Base-by-base conservation (phyloP, 2,888 invertebrate genomes). In the Trissoscelio sp. region DNA sequence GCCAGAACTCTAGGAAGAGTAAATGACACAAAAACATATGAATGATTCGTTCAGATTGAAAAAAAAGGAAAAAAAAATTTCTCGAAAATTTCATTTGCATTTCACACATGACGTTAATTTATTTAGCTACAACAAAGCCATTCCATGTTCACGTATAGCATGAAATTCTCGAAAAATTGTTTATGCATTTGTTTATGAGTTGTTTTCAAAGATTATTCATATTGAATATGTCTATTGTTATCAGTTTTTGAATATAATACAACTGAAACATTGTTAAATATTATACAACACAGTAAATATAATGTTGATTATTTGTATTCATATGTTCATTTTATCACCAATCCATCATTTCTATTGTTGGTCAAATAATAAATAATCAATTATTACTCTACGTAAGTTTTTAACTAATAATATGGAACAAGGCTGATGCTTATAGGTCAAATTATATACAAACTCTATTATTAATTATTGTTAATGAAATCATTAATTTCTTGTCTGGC, bases 21-120 rank as follows among this genome's bases (percentile, higher is more conserved):
- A 73, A 73, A 81, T 73, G 77, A 73, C 69, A 80, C 57, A 80
- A 80, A 80, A 80, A 80, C 12, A 64, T 69, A 77, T 77, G 42
- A 81, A 81, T 81, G 22, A 75, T 44, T 81, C 12, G n/a, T 58
- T 64, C 37, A 74, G 18, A 64, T 55, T 39, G 6, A 9, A n/a
- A 48, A 55, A 28, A 48, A 67, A 48, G 28, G 9, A 34, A 39
- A 69, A 70, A 62, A 37, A 51, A 3, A 39, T 74, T 74, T 70
- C 24, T 75, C 75, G 75, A 81, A 42, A 81, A 77, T 77, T 77
- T 75, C 75, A 81, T 11, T 7, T 48, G 22, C n/a, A 6, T 18
- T 1, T 18, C 16, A n/a, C 14, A 11, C 39, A 14, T 5, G 11
- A 7, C 2, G 3, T 39, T 12, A 44, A 18, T 1, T 9, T 44